These are phyloP conservation scores for Cryptocephalus primarius DNA, from an alignment of 2,888 invertebrate genomes.

Conservation along the genomic window DNA sequence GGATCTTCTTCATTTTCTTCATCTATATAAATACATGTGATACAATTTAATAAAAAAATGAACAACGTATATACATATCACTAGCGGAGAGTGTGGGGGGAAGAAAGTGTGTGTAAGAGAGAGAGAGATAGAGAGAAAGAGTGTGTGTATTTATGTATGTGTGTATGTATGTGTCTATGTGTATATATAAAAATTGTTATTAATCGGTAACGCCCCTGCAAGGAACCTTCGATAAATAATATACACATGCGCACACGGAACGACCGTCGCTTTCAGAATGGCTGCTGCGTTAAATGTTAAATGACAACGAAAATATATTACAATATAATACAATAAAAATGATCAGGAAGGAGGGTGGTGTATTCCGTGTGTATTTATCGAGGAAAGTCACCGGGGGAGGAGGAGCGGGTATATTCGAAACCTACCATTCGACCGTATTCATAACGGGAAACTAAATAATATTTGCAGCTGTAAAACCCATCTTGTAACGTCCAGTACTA, in stretches of 20 bases:
- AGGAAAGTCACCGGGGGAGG: too few relatives aligned
- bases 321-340: slow-evolving; percentile 34
- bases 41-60: slow-evolving; percentile 24
- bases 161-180: neutral
- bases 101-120: slow-evolving; percentile 7
- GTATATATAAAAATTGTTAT: slow-evolving; percentile 1
- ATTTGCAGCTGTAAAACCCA: too few relatives aligned
- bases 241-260: too few relatives aligned
- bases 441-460: too few relatives aligned
- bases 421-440: too few relatives aligned
- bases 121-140: slow-evolving; percentile 1
- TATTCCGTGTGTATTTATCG: too few relatives aligned
- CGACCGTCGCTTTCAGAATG: neutral
- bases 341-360: neutral
- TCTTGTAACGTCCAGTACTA: too few relatives aligned
- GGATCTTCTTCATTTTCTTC: slow-evolving; percentile 8
- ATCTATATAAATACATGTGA: slow-evolving; percentile 30
- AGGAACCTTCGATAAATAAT: too few relatives aligned
- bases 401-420: too few relatives aligned
- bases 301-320: slow-evolving; percentile 34
- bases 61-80: slow-evolving; percentile 26
- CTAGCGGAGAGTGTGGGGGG: slow-evolving; percentile 24
- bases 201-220: neutral
- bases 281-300: neutral
- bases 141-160: neutral